These are phyloP conservation scores for Edolisoma coerulescens DNA, from an alignment of 2,113 vertebrate species.

Conservation along the genomic window DNA sequence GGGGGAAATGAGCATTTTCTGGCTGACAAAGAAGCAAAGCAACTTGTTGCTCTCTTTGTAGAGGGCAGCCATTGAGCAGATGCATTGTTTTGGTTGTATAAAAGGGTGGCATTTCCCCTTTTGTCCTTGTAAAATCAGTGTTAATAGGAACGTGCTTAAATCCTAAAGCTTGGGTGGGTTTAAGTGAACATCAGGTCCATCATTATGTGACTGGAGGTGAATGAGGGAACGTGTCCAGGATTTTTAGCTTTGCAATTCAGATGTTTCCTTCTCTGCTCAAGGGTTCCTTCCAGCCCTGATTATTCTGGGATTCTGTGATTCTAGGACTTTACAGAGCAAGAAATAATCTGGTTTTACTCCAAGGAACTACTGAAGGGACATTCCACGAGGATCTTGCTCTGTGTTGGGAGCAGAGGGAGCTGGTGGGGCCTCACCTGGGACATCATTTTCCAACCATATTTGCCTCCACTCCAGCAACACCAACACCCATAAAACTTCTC, in stretches of 20 bases:
- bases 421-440: neutral
- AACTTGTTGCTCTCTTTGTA: neutral
- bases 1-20: neutral
- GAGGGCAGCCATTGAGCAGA: neutral
- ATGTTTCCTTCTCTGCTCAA: neutral
- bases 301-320: neutral
- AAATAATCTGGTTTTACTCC: neutral
- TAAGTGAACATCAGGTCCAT: neutral
- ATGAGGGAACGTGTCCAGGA: neutral
- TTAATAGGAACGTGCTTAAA: neutral
- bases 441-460: rapidly evolving
- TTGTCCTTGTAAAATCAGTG: neutral
- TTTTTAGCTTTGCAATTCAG: neutral
- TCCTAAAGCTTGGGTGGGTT: neutral
- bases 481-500: rapidly evolving
- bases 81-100: neutral
- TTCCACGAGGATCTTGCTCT: neutral
- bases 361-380: neutral
- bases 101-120: neutral
- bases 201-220: neutral
- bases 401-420: neutral
- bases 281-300: neutral
- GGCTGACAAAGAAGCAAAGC: neutral
- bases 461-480: neutral
- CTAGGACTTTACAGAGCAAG: neutral